Evolutionary conservation across 1,140 invertebrate species (phyloP).

Genomic region (Rhyzopertha dominica): DNA sequence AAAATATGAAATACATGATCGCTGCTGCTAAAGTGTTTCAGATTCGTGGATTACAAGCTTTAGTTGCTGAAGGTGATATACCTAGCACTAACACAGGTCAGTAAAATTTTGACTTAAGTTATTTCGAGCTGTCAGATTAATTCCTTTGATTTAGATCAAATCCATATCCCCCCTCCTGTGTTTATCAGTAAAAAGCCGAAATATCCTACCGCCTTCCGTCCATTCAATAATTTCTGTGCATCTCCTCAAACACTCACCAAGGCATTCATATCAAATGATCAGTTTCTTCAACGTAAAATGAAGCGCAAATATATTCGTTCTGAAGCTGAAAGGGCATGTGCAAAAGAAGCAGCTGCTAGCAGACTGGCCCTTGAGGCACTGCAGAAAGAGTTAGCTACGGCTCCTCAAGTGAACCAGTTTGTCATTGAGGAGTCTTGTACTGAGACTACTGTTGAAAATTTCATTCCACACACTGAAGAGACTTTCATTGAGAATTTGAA

Average conservation of each 20-base stretch:
- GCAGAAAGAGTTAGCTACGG: slow-evolving; percentile 35
- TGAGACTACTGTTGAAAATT: slow-evolving; percentile 41
- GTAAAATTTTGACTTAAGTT: slow-evolving; percentile 12
- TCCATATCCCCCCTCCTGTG: slow-evolving; percentile 26
- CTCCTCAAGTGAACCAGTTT: slow-evolving; percentile 33
- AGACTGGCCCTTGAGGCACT: slow-evolving; percentile 36
- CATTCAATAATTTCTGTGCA: slow-evolving; percentile 11
- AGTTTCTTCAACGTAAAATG: slow-evolving; percentile 8
- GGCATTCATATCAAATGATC: slow-evolving; percentile 13
- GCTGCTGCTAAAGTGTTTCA: slow-evolving; percentile 39
- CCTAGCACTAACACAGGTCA: neutral
- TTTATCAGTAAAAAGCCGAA: slow-evolving; percentile 32
- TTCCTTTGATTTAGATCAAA: slow-evolving; percentile 20
- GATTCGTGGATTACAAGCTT: slow-evolving; percentile 33
- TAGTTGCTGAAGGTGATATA: slow-evolving; percentile 26
- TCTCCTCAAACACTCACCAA: slow-evolving; percentile 11
- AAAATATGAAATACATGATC: slow-evolving; percentile 36
- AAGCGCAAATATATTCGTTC: slow-evolving; percentile 25
- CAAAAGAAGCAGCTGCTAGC: slow-evolving; percentile 39
- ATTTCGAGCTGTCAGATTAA: slow-evolving; percentile 9
- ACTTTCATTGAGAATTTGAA: slow-evolving; percentile 17
- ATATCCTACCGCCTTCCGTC: slow-evolving; percentile 24
- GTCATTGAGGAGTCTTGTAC: slow-evolving; percentile 38
- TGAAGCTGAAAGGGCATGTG: slow-evolving; percentile 40
- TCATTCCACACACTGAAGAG: slow-evolving; percentile 33